A percentile compares a stretch with the other conserved stretches of the same genome.
phyloP scores from a whole-genome alignment of 2,888 invertebrate genomes.

The Watsonalla binaria region DNA sequence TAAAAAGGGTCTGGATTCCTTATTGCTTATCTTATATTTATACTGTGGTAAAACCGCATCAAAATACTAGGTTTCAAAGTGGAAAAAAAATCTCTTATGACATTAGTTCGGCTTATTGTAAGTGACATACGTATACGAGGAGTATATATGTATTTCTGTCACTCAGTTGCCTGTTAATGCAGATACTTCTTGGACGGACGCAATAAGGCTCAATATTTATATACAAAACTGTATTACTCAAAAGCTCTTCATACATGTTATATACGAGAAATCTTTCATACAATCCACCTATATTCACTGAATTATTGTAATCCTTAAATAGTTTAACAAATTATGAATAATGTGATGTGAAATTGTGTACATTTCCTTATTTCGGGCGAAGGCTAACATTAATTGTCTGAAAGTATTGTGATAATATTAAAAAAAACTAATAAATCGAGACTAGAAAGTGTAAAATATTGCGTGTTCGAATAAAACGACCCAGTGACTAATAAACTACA shows the following conservation, averaged over 20 bases:
- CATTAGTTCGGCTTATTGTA: too few relatives aligned
- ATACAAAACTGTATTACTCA: background rate
- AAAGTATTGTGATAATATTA: slow-evolving; percentile 31
- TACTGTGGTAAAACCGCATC: too few relatives aligned
- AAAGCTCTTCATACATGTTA: background rate
- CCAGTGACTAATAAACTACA: slow-evolving; percentile 15
- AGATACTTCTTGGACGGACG: slow-evolving; percentile 49
- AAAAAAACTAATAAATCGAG: slow-evolving; percentile 61
- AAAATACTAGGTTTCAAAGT: too few relatives aligned
- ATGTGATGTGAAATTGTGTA: slow-evolving; percentile 10
- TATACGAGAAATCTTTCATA: too few relatives aligned
- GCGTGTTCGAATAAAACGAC: slow-evolving; percentile 53
- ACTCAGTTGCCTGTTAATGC: slow-evolving; percentile 9
- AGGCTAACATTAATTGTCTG: slow-evolving; percentile 11
- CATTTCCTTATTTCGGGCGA: slow-evolving; percentile 11
- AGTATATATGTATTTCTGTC: background rate
- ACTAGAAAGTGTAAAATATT: slow-evolving; percentile 70
- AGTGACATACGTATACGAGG: too few relatives aligned
- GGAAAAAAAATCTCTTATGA: too few relatives aligned
- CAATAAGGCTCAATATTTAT: slow-evolving; percentile 49
- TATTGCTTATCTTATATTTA: too few relatives aligned
- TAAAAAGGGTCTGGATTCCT: too few relatives aligned
- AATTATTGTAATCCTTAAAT: background rate
- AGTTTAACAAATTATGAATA: background rate
- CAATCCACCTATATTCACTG: too few relatives aligned